Conservation (phyloP, 2,113 vertebrate genomes). For the Lutjanus erythropterus region DNA sequence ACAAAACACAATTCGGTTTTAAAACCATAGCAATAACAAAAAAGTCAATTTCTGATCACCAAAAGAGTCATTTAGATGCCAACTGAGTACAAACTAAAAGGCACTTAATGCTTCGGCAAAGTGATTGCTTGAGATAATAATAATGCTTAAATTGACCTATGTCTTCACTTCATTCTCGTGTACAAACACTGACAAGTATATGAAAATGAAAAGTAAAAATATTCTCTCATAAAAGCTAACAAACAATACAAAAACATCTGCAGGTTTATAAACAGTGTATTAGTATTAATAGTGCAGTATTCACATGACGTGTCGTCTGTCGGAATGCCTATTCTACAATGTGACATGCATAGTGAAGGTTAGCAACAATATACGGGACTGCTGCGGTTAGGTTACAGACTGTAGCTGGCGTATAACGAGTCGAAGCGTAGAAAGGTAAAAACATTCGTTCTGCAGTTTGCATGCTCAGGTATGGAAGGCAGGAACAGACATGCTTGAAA, state of each 20-base stretch:
- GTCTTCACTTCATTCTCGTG: conserved; percentile 57
- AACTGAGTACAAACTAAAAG: conserved; percentile 73
- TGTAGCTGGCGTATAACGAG: conserved; percentile 26
- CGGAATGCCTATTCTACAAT: conserved; percentile 80
- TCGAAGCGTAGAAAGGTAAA: conserved; percentile 42
- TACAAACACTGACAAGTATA: conserved; percentile 55
- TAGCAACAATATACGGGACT: conserved; percentile 46
- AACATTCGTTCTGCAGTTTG: conserved; percentile 57
- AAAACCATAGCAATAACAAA: conserved; percentile 44
- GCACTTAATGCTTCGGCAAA: conserved; percentile 78
- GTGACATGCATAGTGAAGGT: conserved; percentile 74
- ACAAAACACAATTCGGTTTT: conserved; percentile 25
- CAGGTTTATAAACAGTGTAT: conserved; percentile 55
- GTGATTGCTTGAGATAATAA: conserved; percentile 44
- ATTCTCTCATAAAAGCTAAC: conserved; percentile 45
- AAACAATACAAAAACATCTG: conserved; percentile 61
- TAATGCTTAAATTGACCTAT: conserved; percentile 30
- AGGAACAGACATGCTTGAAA: too few species aligned
- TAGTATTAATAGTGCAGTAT: conserved; percentile 74
- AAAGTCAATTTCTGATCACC: conserved; percentile 13
- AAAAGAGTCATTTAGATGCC: conserved; percentile 30
- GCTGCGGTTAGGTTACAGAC: conserved; percentile 50
- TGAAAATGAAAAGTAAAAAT: conserved; percentile 60
- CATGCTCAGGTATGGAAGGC: too few species aligned
- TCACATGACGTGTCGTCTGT: conserved; percentile 47